Evolutionary conservation across 2,113 vertebrate species (phyloP).

Genomic region (Tachycineta bicolor): DNA sequence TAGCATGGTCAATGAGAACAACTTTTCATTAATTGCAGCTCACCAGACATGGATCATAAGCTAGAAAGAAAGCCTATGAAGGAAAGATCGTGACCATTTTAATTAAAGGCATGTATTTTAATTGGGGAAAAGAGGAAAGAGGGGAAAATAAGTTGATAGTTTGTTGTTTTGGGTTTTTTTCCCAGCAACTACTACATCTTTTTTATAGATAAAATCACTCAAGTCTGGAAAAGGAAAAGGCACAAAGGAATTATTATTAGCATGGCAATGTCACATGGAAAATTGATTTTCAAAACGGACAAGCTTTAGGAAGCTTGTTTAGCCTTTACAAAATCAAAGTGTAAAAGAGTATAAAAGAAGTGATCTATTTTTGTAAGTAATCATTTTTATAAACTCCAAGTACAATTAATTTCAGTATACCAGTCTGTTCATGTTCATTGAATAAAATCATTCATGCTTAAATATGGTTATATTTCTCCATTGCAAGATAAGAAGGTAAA

Average conservation of each 20-base stretch:
- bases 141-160: not conserved
- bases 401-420: slow-evolving; percentile 7
- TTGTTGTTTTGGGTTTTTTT: not conserved
- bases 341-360: not conserved
- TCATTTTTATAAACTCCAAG: not conserved
- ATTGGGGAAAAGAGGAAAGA: not conserved
- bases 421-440: not conserved
- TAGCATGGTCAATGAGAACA: not conserved
- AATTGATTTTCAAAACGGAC: not conserved
- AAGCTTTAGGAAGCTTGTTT: not conserved
- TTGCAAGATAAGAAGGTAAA: not conserved
- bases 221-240: not conserved
- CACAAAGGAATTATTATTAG: not conserved
- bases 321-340: not conserved
- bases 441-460: not conserved
- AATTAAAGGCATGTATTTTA: not conserved
- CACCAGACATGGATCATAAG: not conserved
- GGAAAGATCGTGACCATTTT: not conserved
- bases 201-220: not conserved
- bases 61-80: not conserved
- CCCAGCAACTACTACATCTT: not conserved
- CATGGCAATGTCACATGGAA: not conserved
- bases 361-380: not conserved
- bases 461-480: not conserved
- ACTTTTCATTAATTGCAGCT: not conserved